phyloP scores from a whole-genome alignment of 2,113 vertebrate species.

The Tylochromis polylepis region DNA sequence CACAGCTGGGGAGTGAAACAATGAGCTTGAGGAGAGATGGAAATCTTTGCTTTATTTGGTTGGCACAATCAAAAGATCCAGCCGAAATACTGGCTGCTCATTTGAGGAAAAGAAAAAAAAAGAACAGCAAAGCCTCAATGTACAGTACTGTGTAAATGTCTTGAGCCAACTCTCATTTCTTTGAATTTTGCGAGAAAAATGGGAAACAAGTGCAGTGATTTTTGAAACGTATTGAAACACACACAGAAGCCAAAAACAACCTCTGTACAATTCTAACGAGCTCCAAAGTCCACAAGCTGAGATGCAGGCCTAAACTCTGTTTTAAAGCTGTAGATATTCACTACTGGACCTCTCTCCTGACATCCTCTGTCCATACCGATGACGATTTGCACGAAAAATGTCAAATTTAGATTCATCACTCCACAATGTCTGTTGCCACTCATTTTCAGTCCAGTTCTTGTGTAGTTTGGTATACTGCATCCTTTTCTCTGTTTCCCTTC shows the following conservation, averaged over 20 bases:
- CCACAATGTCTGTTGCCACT: background rate
- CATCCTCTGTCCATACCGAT: background rate
- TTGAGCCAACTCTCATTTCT: background rate
- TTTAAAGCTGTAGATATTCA: background rate
- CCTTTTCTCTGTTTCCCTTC: background rate
- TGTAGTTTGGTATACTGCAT: background rate
- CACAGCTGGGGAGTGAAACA: background rate
- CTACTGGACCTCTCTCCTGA: background rate
- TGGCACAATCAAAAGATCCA: background rate
- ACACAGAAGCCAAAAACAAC: background rate
- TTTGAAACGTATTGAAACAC: background rate
- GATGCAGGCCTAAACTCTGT: accelerated
- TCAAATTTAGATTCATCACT: too few species aligned
- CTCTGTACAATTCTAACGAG: background rate
- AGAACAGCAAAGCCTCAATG: background rate
- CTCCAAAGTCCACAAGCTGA: background rate
- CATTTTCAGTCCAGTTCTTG: background rate
- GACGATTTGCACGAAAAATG: background rate
- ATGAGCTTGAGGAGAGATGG: accelerated
- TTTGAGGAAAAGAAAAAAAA: background rate
- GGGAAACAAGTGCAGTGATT: background rate
- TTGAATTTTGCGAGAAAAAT: background rate
- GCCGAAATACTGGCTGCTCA: accelerated
- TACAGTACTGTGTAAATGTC: accelerated
- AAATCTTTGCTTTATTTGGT: background rate